Evolutionary conservation across 2,113 vertebrate species (phyloP), one percentile per base, ranked within the genome.

Genomic region (Pavo muticus): DNA sequence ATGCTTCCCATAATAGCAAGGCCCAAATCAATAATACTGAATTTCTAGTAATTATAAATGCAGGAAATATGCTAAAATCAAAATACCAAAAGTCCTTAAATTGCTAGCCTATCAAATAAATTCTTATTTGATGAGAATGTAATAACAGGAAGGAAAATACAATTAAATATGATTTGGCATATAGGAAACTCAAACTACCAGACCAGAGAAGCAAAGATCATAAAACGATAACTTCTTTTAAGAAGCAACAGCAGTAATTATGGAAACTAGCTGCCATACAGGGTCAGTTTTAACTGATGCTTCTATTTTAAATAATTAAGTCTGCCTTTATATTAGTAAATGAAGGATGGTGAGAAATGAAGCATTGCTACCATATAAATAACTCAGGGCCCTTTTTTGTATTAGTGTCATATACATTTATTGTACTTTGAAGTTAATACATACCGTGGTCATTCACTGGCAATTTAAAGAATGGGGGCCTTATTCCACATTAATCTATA

Each of bases 381-480:
- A 69, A 54, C 72, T 87, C 69, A 69, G 54, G 45, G 70, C 37
- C 63, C 88, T 42, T 61, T 94, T 12, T 20, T 76, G 20, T 1
- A 0, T 25, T 68, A 88, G 24, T 71, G 47, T 81, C 3, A 0
- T 37, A 57, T 65, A 61, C 9, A 71, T 69, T 77, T 92, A 88
- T 54, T 91, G 42, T 91, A 86, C 44, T 35, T 65, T 91, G 44
- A 82, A 67, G 23, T 78, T 87, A 84, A 91, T 87, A 69, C 7
- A 6, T 76, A 11, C 8, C 16, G n/a, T 82, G 74, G 59, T 84
- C 77, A 75, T 84, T 71, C 35, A 52, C n/a, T 70, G 47, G 18
- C 86, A 69, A 10, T 81, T 91, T 48, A 54, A 64, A 89, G 18
- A 16, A 63, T 48, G 24, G 84, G 29, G 42, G 16, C 16, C 42